Evolutionary conservation across 92 coral and sea anemone species (phyloP).

Genomic region (Anthopleura xanthogrammica): DNA sequence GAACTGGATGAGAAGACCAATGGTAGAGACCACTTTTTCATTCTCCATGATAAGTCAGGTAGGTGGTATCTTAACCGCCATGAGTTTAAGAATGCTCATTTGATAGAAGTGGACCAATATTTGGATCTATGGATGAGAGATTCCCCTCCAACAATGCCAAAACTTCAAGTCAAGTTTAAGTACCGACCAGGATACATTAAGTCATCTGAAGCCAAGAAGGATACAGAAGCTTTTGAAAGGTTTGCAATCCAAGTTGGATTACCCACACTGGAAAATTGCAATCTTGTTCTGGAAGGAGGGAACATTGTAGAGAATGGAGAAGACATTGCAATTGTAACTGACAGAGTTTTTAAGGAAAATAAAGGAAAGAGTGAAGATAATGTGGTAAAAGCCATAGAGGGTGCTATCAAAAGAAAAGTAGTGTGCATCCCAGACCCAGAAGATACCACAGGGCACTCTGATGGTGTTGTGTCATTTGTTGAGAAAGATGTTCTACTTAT

Average conservation of each 20-base stretch:
- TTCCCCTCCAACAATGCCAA: conserved; percentile 56
- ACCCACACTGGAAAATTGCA: conserved; percentile 33
- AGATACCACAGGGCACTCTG: conserved; percentile 62
- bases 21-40: conserved; percentile 56
- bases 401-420: conserved; percentile 40
- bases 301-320: conserved; percentile 58
- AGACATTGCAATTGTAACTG: conserved; percentile 47
- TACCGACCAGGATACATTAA: conserved; percentile 56
- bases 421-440: conserved; percentile 50
- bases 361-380: conserved; percentile 31
- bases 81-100: conserved; percentile 41
- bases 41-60: conserved; percentile 54
- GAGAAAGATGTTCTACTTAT: conserved; percentile 48
- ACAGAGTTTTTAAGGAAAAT: conserved; percentile 56
- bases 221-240: conserved; percentile 33
- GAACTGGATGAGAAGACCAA: conserved; percentile 47
- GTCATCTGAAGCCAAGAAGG: conserved; percentile 42
- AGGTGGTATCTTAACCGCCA: conserved; percentile 27
- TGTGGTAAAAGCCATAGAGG: conserved; percentile 31
- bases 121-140: conserved; percentile 71
- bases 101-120: conserved; percentile 42
- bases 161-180: conserved; percentile 48
- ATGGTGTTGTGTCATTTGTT: conserved; percentile 59
- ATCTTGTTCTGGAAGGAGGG: conserved; percentile 54
- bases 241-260: conserved; percentile 43